phyloP scores from a whole-genome alignment of 2,797 vertebrate species.

The Chaunax sp. region DNA sequence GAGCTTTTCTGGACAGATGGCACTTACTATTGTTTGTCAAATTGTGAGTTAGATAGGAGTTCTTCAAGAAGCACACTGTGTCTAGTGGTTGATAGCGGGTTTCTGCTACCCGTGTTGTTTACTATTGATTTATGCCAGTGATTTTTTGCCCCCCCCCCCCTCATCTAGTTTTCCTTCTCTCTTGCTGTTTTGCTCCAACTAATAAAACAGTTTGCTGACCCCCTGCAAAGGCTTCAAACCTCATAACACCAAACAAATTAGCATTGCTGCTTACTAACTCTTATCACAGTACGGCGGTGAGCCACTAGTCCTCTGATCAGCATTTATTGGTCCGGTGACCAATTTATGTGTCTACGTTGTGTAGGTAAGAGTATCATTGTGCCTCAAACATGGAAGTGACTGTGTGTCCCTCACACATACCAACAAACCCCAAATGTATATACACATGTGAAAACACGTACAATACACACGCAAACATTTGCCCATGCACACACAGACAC shows the following conservation, averaged over 20 bases:
- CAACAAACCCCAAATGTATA: slow-evolving; percentile 68
- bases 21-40: slow-evolving; percentile 64
- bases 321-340: slow-evolving; percentile 72
- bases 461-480: slow-evolving; percentile 27
- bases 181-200: slow-evolving; percentile 54
- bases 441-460: slow-evolving; percentile 48
- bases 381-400: slow-evolving; percentile 81
- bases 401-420: slow-evolving; percentile 68
- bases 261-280: slow-evolving; percentile 80
- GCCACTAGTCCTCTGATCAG: slow-evolving; percentile 68
- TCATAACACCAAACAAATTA: slow-evolving; percentile 78
- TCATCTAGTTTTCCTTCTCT: slow-evolving; percentile 40
- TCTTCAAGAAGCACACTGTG: slow-evolving; percentile 80
- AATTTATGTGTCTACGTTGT: slow-evolving; percentile 69
- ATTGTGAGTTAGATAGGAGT: slow-evolving; percentile 63
- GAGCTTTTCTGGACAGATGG: slow-evolving; percentile 69
- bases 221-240: slow-evolving; percentile 68
- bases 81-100: slow-evolving; percentile 71
- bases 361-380: slow-evolving; percentile 80
- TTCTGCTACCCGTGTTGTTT: slow-evolving; percentile 70
- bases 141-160: slow-evolving; percentile 25
- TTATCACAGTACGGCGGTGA: slow-evolving; percentile 71
- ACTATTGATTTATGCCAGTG: slow-evolving; percentile 78
- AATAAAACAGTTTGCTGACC: slow-evolving; percentile 53
- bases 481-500: slow-evolving; percentile 41